phyloP scores from a whole-genome alignment of 2,113 vertebrate genomes.

The Gadus chalcogrammus region DNA sequence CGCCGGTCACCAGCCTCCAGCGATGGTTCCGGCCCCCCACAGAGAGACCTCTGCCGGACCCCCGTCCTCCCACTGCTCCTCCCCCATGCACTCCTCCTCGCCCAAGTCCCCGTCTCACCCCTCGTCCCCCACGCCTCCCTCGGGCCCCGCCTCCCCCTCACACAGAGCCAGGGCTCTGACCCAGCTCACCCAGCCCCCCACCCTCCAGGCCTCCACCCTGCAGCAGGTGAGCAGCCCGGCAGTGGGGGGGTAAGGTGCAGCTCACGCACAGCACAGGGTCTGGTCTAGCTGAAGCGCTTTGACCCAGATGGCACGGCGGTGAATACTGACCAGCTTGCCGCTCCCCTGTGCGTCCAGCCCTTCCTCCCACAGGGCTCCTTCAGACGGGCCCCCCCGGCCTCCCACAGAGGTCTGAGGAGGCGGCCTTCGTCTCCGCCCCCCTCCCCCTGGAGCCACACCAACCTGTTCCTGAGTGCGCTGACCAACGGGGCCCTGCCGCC shows the following conservation, averaged over 20 bases:
- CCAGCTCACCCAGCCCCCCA: conserved; percentile 50
- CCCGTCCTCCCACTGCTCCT: conserved; percentile 71
- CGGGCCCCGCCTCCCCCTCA: conserved; percentile 73
- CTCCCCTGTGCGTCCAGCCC: conserved; percentile 33
- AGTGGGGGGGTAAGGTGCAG: conserved; percentile 17
- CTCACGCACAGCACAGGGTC: no score
- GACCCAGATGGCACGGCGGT: conserved; percentile 29
- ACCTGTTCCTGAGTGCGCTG: conserved; percentile 80
- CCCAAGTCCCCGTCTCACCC: conserved; percentile 77
- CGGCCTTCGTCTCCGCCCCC: conserved; percentile 62
- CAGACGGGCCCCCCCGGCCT: conserved; percentile 79
- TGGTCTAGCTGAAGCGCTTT: no score
- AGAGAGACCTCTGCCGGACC: conserved; percentile 79
- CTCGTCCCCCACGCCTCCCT: conserved; percentile 64
- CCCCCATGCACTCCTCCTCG: conserved; percentile 75
- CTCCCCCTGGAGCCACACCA: conserved; percentile 77
- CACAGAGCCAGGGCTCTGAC: conserved; percentile 74
- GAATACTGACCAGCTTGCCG: conserved; percentile 48
- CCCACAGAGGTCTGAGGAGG: conserved; percentile 79
- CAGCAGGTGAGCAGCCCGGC: conserved; percentile 77
- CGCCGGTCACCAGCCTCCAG: conserved; percentile 77
- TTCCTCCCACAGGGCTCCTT: conserved; percentile 78
- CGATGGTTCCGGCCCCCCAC: conserved; percentile 79
- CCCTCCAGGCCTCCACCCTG: conserved; percentile 72
- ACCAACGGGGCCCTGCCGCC: conserved; percentile 79